Percentiles rank a stretch among this genome's conserved stretches.
phyloP scores from a whole-genome alignment of 2,888 invertebrate genomes.

The Drosophila setosimentum region DNA sequence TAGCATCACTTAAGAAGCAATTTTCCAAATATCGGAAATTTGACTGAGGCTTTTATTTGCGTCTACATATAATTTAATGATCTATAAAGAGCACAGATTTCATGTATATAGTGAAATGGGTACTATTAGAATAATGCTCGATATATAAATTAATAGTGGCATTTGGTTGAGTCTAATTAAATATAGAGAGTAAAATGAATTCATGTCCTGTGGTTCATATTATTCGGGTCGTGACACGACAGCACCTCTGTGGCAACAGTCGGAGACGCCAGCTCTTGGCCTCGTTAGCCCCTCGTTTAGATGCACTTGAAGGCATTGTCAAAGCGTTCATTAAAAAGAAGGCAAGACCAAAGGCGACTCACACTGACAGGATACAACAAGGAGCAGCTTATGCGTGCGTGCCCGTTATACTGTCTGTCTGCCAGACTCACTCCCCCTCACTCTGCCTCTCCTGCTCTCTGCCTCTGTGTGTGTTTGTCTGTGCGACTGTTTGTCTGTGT shows the following conservation, averaged over 20 bases:
- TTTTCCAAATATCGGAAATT: neutral
- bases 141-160: neutral
- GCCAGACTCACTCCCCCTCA: slow-evolving; percentile 8
- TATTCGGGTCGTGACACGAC: neutral
- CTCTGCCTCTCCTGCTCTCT: neutral
- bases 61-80: neutral
- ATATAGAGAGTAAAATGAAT: neutral
- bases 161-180: neutral
- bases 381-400: slow-evolving; percentile 48
- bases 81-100: neutral
- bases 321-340: slow-evolving; percentile 76
- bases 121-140: neutral
- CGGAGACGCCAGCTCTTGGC: slow-evolving; percentile 41
- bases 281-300: slow-evolving; percentile 57
- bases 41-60: neutral
- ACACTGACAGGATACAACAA: slow-evolving; percentile 42
- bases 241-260: slow-evolving; percentile 8
- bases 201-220: neutral
- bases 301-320: slow-evolving; percentile 76
- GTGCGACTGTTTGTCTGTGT: slow-evolving; percentile 21
- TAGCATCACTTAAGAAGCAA: too few species aligned
- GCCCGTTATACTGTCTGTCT: slow-evolving; percentile 30
- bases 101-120: neutral
- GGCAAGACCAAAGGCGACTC: slow-evolving; percentile 37
- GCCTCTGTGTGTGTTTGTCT: neutral